Base-by-base conservation (phyloP, 1,140 invertebrate species). In the Brachionus plicatilis region DNA sequence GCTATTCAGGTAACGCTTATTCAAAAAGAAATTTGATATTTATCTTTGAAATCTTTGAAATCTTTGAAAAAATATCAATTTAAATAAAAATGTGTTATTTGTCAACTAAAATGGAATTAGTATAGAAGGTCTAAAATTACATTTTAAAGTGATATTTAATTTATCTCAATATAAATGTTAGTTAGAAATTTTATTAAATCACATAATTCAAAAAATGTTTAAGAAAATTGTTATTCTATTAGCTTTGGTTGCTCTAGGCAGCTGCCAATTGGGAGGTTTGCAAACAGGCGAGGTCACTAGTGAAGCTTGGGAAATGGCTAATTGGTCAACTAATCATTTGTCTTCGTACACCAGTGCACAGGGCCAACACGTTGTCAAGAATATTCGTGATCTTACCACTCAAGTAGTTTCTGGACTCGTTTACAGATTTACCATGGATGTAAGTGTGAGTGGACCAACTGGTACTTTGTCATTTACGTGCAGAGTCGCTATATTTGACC, bases 351-450 rank as follows among this genome's bases (percentile, higher is more conserved):
- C 79, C 6, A 20, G 11, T 12, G 2, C 33, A 4, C n/a, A 24
- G n/a, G 79, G 79, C 1, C n/a, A 82, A 65, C 53, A 60, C 27
- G 20, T 17, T 12, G 53, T 82, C 29, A 20, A 33, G 2, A 82
- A 60, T n/a, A 47, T 82, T 37, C 50, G 79, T 24, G 43, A 82
- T 47, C 9, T 82, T 12, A 66, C n/a, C n/a, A 65, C 24, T 29
- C 79, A 82, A 68, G n/a, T 37, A 43, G 79, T 82, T 47, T 53
- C 79, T 29, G 79, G 79, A 14, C 17, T 33, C 11, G 65, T 45
- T 20, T 82, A 82, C 33, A 82, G 37, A 60, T 82, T 82, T 45
- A 82, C 79, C 12, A 9, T 82, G n/a, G 79, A 82, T 45, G 41
- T 82, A n/a, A 60, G 24, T 41, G 43, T 82, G 2, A 9, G 3